phyloP scores from a whole-genome alignment of 2,797 vertebrate species.

The Cygnus olor region DNA sequence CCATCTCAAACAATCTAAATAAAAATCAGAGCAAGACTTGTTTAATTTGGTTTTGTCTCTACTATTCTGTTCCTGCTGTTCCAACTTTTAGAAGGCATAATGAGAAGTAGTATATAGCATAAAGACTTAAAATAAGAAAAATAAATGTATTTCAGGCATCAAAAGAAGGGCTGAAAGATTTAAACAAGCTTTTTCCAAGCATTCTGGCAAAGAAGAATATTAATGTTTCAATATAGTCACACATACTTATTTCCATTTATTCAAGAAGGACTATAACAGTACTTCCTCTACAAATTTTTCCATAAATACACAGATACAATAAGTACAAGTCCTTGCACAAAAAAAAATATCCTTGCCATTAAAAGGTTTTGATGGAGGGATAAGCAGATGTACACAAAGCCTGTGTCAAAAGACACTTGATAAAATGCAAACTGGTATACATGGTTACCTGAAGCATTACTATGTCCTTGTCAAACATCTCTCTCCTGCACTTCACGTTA shows the following conservation, averaged over 20 bases:
- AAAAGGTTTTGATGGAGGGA: background rate
- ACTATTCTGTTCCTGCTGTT: background rate
- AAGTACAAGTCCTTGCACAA: background rate
- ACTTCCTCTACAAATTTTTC: background rate
- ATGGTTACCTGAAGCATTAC: conserved; percentile 93
- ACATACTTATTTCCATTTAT: background rate
- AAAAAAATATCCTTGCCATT: background rate
- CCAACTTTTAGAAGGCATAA: background rate
- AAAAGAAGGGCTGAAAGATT: background rate
- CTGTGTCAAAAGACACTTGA: background rate
- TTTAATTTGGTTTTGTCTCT: background rate
- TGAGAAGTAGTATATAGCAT: background rate
- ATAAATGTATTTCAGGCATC: background rate
- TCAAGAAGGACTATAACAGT: background rate
- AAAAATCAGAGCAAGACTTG: background rate
- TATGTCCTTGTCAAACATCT: conserved; percentile 99
- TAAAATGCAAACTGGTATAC: background rate
- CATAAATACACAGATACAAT: background rate
- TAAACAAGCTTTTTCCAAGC: background rate
- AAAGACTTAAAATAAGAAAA: too few species aligned
- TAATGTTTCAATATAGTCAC: background rate
- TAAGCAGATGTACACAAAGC: background rate
- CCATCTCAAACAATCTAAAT: background rate
- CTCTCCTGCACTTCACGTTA: conserved; percentile 96
- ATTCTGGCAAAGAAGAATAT: background rate